Evolutionary conservation across 2,797 vertebrate species (phyloP), one percentile per base, ranked within the genome.

Genomic region (Sebastiscus tertius): DNA sequence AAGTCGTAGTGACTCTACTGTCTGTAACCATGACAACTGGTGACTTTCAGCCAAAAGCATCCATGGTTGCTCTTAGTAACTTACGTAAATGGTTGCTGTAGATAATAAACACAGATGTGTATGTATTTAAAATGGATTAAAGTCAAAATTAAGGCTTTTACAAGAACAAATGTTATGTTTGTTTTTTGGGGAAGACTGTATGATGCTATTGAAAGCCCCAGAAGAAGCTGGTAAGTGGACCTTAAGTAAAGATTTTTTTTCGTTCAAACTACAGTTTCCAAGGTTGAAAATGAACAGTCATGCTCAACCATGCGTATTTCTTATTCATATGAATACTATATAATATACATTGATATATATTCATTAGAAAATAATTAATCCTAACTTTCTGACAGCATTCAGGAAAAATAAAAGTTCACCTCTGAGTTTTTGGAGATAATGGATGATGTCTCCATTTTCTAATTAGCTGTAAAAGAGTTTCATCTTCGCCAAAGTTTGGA

Each of bases 391-490:
- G 3, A 65, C 34, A 76, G 8, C 55, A 39, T 13, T 46, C 13
- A 59, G 22, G 4, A 67, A 52, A 16, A 36, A 52, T 7, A 62
- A 52, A 12, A 62, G 16, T 5, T 31, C 24, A 16, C 5, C 10
- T 6, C 34, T 72, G 22, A 62, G 16, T 46, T 24, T 74, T 27
- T 58, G 22, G 12, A 63, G 42, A n/a, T 11, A 75, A 59, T 68
- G 8, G 56, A 67, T 66, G 36, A 42, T 27, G 5, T 46, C 33
- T 65, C 16, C 6, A 31, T 54, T 42, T 66, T 16, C 52, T 76
- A 77, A 71, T 73, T 77, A 58, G 29, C 39, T 73, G 52, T 46
- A 39, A 70, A 72, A 52, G n/a, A 66, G 22, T 64, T 72, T 79
- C 42, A 52, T 75, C 75, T 54, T 72, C 7, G n/a, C 72, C 36